Evolutionary conservation across 2,888 invertebrate species (phyloP), one percentile per base, ranked within the genome.

Genomic region (Lottia scabra): DNA sequence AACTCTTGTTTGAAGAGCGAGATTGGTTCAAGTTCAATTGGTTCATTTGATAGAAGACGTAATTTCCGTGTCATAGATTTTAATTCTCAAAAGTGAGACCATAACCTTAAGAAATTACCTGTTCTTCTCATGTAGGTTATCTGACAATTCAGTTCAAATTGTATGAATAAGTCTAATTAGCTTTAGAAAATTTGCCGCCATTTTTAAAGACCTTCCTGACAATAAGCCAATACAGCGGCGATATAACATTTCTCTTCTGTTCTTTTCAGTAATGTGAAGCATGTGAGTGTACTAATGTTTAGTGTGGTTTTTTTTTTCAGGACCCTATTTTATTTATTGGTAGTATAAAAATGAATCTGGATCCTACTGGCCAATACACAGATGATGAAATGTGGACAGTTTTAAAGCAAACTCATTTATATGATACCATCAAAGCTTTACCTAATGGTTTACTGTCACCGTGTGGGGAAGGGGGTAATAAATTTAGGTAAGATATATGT

Each of bases 321-420:
- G 98, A 98, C 91, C 97, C 98, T 0, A 95, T 97, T 67, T 91
- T 98, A 74, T 97, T 98, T 91, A 96, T 96, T 16, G 97, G 97
- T 67, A 94, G 94, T 4, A 91, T 98, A 80, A 92, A 98, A 68
- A 92, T 95, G 91, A 98, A 98, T 91, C 92, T 98, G 76, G 98
- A 98, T 91, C 98, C 98, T 4, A 96, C 96, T 90, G 92, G 92
- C 80, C 89, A 90, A 4, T 93, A 94, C 89, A 90, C 92, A 0
- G 98, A 98, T 85, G 94, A 94, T 0, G 94, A 96, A 71, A 90
- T 98, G 67, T 98, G 97, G 97, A 92, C 92, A 70, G 94, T 96
- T 27, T 90, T 98, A 44, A 95, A 96, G 83, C 93, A 95, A 85
- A 95, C 97, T 0, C 96, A 98, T 91, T 92, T 98, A 69, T 95